Evolutionary conservation across 2,797 vertebrate species (phyloP).

Genomic region (Spinus olivaceus): DNA sequence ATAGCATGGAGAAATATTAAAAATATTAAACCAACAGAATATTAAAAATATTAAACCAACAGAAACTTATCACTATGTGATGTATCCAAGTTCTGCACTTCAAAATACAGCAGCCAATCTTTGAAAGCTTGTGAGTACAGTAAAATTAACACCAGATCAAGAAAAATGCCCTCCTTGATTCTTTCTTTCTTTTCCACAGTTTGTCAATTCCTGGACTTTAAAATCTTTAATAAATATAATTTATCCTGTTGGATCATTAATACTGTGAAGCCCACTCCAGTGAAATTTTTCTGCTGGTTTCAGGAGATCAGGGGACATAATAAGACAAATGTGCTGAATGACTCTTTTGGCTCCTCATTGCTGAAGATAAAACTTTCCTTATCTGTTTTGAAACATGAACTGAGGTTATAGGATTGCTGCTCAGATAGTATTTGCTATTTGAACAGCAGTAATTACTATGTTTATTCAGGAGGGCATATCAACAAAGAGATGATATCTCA

Average conservation of each 20-base stretch:
- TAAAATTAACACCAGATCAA: background rate
- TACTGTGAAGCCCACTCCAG: background rate
- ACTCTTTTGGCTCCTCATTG: background rate
- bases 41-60: background rate
- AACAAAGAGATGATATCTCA: background rate
- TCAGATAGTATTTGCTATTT: background rate
- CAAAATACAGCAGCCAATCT: background rate
- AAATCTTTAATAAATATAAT: background rate
- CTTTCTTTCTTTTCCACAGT: background rate
- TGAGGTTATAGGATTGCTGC: background rate
- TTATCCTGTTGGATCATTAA: background rate
- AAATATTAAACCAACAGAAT: too few species aligned
- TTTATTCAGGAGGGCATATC: conserved; percentile 42
- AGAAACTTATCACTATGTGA: background rate
- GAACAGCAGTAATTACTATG: conserved; percentile 31
- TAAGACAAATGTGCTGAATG: background rate
- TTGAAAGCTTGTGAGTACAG: background rate
- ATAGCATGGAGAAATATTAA: background rate
- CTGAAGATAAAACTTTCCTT: background rate
- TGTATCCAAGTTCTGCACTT: background rate
- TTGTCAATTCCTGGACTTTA: background rate
- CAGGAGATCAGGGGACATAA: background rate
- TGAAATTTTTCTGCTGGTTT: background rate
- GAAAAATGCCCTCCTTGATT: background rate
- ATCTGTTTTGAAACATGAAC: conserved; percentile 1